phyloP scores from a whole-genome alignment of 2,797 vertebrate species.

The Rhinatrema bivittatum region DNA sequence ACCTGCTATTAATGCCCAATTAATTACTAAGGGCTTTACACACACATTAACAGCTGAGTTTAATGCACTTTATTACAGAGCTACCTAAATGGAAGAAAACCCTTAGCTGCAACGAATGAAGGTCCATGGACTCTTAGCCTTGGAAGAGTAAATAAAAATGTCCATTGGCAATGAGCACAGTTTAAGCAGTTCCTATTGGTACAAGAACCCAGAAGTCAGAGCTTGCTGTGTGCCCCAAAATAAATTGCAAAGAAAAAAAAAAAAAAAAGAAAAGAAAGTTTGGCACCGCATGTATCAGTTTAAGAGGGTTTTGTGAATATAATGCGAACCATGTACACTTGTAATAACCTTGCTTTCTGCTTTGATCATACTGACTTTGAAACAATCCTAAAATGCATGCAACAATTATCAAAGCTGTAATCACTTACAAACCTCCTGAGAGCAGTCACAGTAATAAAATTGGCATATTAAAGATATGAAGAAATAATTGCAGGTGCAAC shows the following conservation, averaged over 20 bases:
- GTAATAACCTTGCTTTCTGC: constrained; percentile 26
- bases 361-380: constrained; percentile 42
- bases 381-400: constrained; percentile 31
- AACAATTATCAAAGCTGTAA: constrained; percentile 46
- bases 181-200: no score
- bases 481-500: constrained; percentile 51
- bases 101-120: no score
- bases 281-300: constrained; percentile 16
- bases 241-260: constrained; percentile 12
- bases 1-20: no score
- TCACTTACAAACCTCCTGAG: constrained; percentile 43
- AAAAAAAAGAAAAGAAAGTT: constrained; percentile 24
- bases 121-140: no score
- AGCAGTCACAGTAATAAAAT: constrained; percentile 41
- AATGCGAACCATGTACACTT: constrained; percentile 11
- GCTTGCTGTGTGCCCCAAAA: no score
- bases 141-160: no score
- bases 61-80: no score
- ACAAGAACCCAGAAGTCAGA: constrained; percentile 21
- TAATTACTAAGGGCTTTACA: no score
- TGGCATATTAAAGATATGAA: constrained; percentile 44
- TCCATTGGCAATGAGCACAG: constrained; percentile 29
- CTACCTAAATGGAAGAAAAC: no score
- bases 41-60: no score
- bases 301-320: constrained; percentile 7